A percentile compares a stretch with the other conserved stretches of the same genome.
phyloP scores from a whole-genome alignment of 1,140 invertebrate genomes.

The Lineus longissimus region DNA sequence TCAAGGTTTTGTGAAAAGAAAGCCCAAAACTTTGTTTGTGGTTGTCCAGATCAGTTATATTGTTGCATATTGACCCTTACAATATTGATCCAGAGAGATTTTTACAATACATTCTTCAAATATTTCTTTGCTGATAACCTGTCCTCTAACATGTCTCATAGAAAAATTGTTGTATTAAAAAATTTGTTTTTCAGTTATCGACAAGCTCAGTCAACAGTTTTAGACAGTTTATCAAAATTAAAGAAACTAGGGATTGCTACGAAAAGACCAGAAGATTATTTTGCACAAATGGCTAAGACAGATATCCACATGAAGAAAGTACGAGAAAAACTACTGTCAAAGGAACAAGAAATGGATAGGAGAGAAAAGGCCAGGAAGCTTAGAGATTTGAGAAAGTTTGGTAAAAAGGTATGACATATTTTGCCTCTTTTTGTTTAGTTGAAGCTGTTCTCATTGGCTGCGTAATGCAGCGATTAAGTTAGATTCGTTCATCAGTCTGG shows the following conservation, averaged over 20 bases:
- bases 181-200: constrained; percentile 61
- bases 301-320: constrained; percentile 98
- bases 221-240: constrained; percentile 72
- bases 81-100: too few relatives aligned
- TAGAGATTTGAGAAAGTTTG: constrained; percentile 85
- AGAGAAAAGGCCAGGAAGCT: constrained; percentile 86
- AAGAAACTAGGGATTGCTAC: constrained; percentile 73
- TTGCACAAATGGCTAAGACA: constrained; percentile 97
- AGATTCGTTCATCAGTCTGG: too few relatives aligned
- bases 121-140: neutral
- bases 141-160: neutral
- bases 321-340: constrained; percentile 75
- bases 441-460: neutral
- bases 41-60: neutral
- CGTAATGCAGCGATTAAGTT: too few relatives aligned
- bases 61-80: neutral
- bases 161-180: neutral
- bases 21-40: too few relatives aligned
- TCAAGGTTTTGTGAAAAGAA: too few relatives aligned
- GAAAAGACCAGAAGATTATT: constrained; percentile 90
- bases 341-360: constrained; percentile 76
- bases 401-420: constrained; percentile 68
- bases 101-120: neutral
- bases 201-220: constrained; percentile 82
- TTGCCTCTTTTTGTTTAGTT: neutral